Base-by-base conservation (phyloP, 2,888 invertebrate genomes). In the Eubasilissa splendida region DNA sequence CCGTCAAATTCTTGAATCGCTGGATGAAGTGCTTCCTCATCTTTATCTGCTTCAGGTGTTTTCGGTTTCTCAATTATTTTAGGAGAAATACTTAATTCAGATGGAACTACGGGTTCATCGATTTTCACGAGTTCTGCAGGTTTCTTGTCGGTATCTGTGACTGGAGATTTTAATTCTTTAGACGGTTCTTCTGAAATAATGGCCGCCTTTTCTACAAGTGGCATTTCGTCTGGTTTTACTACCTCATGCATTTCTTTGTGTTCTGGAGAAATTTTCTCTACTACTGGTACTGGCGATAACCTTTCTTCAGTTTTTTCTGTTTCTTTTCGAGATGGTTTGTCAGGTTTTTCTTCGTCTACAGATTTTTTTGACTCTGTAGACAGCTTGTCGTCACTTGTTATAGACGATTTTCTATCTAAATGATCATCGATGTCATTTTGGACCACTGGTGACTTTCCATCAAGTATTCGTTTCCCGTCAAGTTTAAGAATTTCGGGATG, bases 321-420 rank as follows among this genome's bases (percentile, higher is more conserved):
- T 7, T 68, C 42, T 12, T 68, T 42, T 50, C 5, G n/a, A 1
- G 52, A 9, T 33, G n/a, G n/a, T n/a, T 7, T 33, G n/a, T n/a
- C n/a, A 22, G 33, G 42, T 60, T n/a, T 63, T 33, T 14, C 1
- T 9, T 58, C 75, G 42, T 42, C 42, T 4, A 42, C 4, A 4
- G 42, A 42, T 3, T 42, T 3, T 42, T 42, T 42, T 4, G 42
- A 4, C 4, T n/a, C n/a, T n/a, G n/a, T n/a, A n/a, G n/a, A n/a
- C n/a, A n/a, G n/a, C n/a, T n/a, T n/a, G n/a, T 68, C 50, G 4
- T 68, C 68, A 11, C 68, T 42, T 33, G 68, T 22, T 31, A 9
- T 9, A n/a, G 68, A 42, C 31, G 68, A 68, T 31, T 22, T 68
- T 12, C n/a, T n/a, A n/a, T n/a, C n/a, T n/a, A n/a, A n/a, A n/a